Base-by-base conservation (phyloP, 2,797 vertebrate genomes). In the Vireo griseus region DNA sequence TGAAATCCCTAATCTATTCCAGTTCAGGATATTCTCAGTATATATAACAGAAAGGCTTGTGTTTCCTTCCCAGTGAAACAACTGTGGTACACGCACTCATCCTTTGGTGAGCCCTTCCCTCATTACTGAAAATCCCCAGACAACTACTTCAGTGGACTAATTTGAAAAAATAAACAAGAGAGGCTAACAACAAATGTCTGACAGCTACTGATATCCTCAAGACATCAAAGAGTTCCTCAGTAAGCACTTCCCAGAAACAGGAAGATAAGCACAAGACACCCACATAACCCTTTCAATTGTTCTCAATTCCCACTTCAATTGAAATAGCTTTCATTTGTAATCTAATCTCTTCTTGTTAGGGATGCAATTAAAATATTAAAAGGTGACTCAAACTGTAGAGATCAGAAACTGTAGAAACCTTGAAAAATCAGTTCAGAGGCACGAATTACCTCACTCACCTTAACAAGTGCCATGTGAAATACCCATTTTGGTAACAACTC, bases 211-310 rank as follows among this genome's bases (percentile, higher is more conserved):
- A 82, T 83, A 88, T 3, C 39, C 72, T 73, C 26, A 91, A 83
- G 58, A 67, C 61, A 94, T 67, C 81, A 83, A 94, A 93, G 78
- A 77, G 54, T 65, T 92, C 78, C 78, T 92, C 72, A 51, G 68
- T 62, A 74, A 91, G 75, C 47, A 72, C 45, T 94, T 95, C 81
- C 81, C 61, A 96, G 92, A 95, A 94, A 48, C 40, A 79, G 44
- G 58, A 91, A 93, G 88, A 86, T 87, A 92, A 92, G 73, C 20
- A 58, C 16, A 29, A 1, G 9, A 74, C 54, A 83, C 47, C 40
- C 61, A 86, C 8, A 4, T 17, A 88, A 59, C 55, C 47, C 22
- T 90, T 83, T 63, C 58, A 62, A 72, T 80, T 91, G 86, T 55
- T 91, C 76, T 63, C 62, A 78, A 42, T 66, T 90, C 73, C 67